Percentiles rank a stretch among this genome's conserved stretches.
Evolutionary conservation across 2,797 vertebrate species (phyloP).

Genomic region (Sitta carolinensis): DNA sequence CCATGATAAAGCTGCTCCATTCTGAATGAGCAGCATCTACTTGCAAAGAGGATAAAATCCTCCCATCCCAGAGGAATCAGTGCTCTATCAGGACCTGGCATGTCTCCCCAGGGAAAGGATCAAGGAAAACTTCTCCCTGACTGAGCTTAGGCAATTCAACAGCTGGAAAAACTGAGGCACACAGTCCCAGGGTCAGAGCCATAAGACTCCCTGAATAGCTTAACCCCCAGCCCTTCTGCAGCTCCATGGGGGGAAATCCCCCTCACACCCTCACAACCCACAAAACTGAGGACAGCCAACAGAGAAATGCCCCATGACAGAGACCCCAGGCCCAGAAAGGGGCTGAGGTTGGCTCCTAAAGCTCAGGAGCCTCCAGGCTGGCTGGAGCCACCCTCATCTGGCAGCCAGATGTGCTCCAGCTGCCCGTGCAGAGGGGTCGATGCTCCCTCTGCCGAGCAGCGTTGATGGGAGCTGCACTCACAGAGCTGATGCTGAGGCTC

Average conservation of each 20-base stretch:
- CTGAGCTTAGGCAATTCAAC: background rate
- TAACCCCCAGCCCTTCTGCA: background rate
- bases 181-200: background rate
- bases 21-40: background rate
- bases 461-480: rapidly evolving
- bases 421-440: background rate
- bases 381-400: background rate
- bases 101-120: background rate
- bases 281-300: background rate
- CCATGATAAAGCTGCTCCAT: background rate
- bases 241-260: background rate
- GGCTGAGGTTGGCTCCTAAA: rapidly evolving
- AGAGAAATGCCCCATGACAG: background rate
- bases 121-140: rapidly evolving
- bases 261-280: background rate
- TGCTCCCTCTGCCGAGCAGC: conserved; percentile 9
- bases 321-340: background rate
- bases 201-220: background rate
- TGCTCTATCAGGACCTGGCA: background rate
- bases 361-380: background rate
- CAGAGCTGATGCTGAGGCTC: background rate
- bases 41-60: background rate
- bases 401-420: conserved; percentile 58
- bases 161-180: background rate
- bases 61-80: background rate